phyloP scores from a whole-genome alignment of 92 coral and sea anemone species.

The Phenganax marumi region DNA sequence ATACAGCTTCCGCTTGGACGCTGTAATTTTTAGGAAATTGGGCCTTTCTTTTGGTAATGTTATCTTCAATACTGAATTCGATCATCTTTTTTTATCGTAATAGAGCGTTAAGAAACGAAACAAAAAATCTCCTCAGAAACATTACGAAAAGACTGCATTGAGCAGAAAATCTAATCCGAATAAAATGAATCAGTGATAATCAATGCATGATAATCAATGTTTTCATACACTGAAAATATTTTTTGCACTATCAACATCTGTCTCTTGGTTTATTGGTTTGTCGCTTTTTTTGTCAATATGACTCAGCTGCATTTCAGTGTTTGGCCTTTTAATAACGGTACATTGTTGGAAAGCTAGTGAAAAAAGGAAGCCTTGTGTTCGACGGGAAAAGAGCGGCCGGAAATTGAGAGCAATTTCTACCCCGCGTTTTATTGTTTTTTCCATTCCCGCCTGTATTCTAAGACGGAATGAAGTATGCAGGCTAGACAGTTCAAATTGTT shows the following conservation, averaged over 20 bases:
- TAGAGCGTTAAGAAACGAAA: neutral
- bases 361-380: neutral
- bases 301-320: too few relatives aligned
- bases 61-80: conserved; percentile 9
- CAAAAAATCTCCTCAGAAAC: neutral
- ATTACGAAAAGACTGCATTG: neutral
- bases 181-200: too few relatives aligned
- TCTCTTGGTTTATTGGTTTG: too few relatives aligned
- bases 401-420: too few relatives aligned
- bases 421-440: neutral
- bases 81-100: conserved; percentile 14
- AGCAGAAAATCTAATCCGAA: too few relatives aligned
- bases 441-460: neutral
- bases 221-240: neutral
- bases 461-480: neutral
- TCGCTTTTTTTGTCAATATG: too few relatives aligned
- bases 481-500: too few relatives aligned
- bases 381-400: neutral
- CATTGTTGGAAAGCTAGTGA: conserved; percentile 8
- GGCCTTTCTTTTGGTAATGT: neutral
- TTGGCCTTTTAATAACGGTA: too few relatives aligned
- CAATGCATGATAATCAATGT: too few relatives aligned
- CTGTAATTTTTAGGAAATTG: neutral
- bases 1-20: too few relatives aligned
- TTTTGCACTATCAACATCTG: neutral